Evolutionary conservation across 2,113 vertebrate species (phyloP), one percentile per base, ranked within the genome.

Genomic region (Saccopteryx bilineata): DNA sequence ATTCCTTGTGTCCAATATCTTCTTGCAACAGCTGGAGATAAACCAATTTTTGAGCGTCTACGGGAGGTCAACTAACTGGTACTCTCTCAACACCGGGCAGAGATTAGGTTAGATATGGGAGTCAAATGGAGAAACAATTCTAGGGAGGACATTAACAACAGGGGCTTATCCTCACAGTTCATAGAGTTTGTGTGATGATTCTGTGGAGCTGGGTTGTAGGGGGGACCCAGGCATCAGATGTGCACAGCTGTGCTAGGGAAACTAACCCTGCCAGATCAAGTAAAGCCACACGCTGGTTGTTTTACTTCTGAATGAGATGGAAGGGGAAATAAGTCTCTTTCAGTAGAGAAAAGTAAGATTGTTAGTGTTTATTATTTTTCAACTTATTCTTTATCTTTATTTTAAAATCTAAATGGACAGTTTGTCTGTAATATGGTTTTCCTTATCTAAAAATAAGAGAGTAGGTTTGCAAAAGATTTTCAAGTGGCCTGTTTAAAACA

Each of bases 161-260:
- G 26, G 19, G 33, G 7, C 12, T 75, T 23, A 26, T 50, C 4
- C 39, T 75, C 19, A n/a, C 26, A 66, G 66, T 26, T 15, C 14
- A 23, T 54, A 14, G 12, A 50, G 15, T 31, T 72, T 31, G 26
- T 56, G 46, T 28, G 4, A 46, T 46, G 14, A 56, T 28, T 39
- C 81, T 24, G 2, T 5, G 46, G 60, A 83, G 94, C 95, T 87
- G 5, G 87, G 10, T 46, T 18, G 12, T 33, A 24, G 9, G 58
- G 66, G 79, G 19, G 65, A 63, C 46, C 65, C 48, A 11, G 86
- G 50, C 19, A 13, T 82, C 97, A 98, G 98, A 92, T 97, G 96
- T 95, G 91, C 54, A 54, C 98, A 98, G 97, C 97, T 98, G 97
- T 46, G 14, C 0, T 0, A 50, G 63, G 14, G 31, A 82, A 48